Evolutionary conservation across 1,140 invertebrate species (phyloP).

Genomic region (Anastrepha obliqua): DNA sequence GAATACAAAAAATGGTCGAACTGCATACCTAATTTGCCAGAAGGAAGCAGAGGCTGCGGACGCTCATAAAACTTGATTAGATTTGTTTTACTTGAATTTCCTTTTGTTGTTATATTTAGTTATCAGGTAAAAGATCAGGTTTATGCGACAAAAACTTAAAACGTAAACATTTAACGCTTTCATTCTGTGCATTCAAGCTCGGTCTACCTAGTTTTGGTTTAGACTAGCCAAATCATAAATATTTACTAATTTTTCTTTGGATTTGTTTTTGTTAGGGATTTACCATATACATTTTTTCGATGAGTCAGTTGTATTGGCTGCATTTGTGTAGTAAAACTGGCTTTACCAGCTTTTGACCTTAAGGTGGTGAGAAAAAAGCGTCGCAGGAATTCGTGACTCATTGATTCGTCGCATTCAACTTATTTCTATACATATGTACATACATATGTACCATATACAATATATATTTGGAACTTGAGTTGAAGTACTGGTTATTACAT

Average conservation of each 20-base stretch:
- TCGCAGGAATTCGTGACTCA: conserved; percentile 2
- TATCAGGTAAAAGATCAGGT: neutral
- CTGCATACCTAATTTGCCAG: no score
- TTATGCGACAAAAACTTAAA: neutral
- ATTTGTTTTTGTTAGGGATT: no score
- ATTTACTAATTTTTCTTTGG: neutral
- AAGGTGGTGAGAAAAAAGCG: neutral
- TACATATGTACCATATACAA: no score
- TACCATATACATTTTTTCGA: neutral
- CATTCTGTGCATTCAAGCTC: neutral
- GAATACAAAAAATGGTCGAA: no score
- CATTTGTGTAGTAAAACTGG: conserved; percentile 1
- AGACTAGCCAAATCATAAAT: neutral
- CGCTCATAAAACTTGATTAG: no score
- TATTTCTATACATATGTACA: neutral
- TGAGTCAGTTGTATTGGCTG: neutral
- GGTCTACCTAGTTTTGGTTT: neutral
- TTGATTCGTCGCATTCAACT: neutral
- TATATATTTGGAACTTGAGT: no score
- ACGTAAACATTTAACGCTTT: neutral
- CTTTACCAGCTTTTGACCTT: conserved; percentile 20
- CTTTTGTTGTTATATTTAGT: no score
- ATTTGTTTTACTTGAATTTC: no score
- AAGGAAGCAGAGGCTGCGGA: no score
- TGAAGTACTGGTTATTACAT: no score